Base-by-base conservation (phyloP, 2,888 invertebrate species). In the Drosophila anomalata region DNA sequence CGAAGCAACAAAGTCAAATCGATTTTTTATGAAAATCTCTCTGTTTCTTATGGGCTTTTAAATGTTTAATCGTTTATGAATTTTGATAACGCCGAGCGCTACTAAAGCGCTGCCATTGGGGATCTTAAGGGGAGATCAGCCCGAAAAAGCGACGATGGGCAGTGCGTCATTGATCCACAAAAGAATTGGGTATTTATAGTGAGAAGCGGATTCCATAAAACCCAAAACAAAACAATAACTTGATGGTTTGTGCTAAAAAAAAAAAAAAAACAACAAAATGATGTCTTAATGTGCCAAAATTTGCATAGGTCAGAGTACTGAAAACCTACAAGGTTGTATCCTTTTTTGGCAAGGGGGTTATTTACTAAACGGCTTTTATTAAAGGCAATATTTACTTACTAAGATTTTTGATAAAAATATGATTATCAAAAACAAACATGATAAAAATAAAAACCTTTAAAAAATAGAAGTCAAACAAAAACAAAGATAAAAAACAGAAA, bases 1-100 rank as follows among this genome's bases (percentile, higher is more conserved):
- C 75, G 75, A 48, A 78, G 66, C 61, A 82, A 74, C 76, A 82
- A 76, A 83, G 73, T 73, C 78, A 88, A 89, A 87, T 87, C 73
- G 87, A 9, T 87, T 88, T 88, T 88, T 89, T 87, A 87, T 87
- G 87, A 87, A 87, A 87, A 87, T 87, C 73, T 67, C 29, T 47
- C 67, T 39, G 65, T 65, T 68, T 78, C 87, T 73, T 75, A 87
- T 88, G 81, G 88, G 76, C 79, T 83, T 89, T 87, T 88, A 84
- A 88, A 89, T 86, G 80, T 76, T 88, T 84, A 88, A 84, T 88
- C 87, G 84, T 65, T 77, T 84, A 88, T 84, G 88, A 84, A 88
- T 84, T 79, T 88, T 78, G 80, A 88, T 88, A 83, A 72, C 63
- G 70, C 72, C 20, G 44, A 54, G 61, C 52, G 67, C 71, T 72